Evolutionary conservation across 2,113 vertebrate genomes (phyloP).

Genomic region (Hypomesus transpacificus): DNA sequence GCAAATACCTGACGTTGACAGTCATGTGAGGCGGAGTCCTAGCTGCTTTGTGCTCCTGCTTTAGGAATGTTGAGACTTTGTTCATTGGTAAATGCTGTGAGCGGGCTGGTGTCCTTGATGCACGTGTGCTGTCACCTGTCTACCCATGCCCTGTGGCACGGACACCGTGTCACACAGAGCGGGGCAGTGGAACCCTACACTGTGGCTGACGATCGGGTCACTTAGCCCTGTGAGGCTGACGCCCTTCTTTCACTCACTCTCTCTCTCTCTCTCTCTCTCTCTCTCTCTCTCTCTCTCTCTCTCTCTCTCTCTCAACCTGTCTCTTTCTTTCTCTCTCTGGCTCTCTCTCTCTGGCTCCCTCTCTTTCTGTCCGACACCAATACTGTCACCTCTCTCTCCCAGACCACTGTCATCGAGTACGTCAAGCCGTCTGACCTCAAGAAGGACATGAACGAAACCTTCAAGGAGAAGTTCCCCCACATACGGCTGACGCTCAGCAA

Average conservation of each 20-base stretch:
- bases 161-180: constrained; percentile 1
- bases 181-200: constrained; percentile 43
- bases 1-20: too few relatives aligned
- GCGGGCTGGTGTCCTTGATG: too few relatives aligned
- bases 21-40: too few relatives aligned
- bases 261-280: neutral
- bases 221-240: constrained; percentile 5
- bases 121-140: neutral
- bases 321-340: too few relatives aligned
- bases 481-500: constrained; percentile 97
- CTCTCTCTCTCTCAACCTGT: neutral
- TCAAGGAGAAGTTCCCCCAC: constrained; percentile 98
- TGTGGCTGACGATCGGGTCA: constrained; percentile 27
- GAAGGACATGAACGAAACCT: constrained; percentile 99
- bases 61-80: too few relatives aligned
- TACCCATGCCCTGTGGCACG: neutral
- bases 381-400: constrained; percentile 51
- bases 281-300: constrained; percentile 4
- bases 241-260: constrained; percentile 1
- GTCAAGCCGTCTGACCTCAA: constrained; percentile 99
- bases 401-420: constrained; percentile 98
- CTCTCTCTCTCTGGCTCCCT: neutral
- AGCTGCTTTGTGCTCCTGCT: too few relatives aligned
- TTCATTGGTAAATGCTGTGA: too few relatives aligned
- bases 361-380: constrained; percentile 21